These are phyloP conservation scores for Spheniscus humboldti DNA, from an alignment of 2,797 vertebrate genomes.

Conservation along the genomic window DNA sequence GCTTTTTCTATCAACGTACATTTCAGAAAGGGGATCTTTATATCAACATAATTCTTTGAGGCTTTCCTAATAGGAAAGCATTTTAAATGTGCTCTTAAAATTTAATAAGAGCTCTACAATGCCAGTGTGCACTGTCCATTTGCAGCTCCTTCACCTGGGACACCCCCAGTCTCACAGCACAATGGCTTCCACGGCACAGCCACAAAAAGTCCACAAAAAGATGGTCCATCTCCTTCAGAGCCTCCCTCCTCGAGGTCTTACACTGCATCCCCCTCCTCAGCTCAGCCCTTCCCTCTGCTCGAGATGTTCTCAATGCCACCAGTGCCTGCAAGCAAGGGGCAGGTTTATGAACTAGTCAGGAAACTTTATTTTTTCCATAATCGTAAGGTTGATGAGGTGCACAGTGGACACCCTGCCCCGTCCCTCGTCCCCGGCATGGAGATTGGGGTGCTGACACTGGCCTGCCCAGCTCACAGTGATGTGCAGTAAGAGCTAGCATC, in stretches of 20 bases:
- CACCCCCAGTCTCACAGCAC: background rate
- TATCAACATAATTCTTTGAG: background rate
- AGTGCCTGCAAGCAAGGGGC: background rate
- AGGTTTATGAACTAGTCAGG: background rate
- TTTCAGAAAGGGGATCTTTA: background rate
- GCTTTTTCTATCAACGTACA: background rate
- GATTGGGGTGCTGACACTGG: background rate
- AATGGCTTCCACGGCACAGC: fast-evolving
- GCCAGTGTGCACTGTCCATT: fast-evolving
- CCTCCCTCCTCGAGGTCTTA: background rate
- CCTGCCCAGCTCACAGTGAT: background rate
- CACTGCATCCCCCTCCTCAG: background rate
- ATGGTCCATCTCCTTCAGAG: background rate
- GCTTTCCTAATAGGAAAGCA: background rate
- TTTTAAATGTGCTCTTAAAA: background rate
- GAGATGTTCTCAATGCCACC: background rate
- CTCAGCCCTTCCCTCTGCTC: background rate
- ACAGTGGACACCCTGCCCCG: background rate
- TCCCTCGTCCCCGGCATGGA: fast-evolving
- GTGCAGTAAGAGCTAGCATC: background rate
- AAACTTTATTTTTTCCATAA: background rate
- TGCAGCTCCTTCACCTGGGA: background rate
- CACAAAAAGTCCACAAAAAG: background rate
- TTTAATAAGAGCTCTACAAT: background rate
- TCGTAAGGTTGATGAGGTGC: background rate